phyloP scores from a whole-genome alignment of 2,888 invertebrate genomes.

The Conomelus anceps region DNA sequence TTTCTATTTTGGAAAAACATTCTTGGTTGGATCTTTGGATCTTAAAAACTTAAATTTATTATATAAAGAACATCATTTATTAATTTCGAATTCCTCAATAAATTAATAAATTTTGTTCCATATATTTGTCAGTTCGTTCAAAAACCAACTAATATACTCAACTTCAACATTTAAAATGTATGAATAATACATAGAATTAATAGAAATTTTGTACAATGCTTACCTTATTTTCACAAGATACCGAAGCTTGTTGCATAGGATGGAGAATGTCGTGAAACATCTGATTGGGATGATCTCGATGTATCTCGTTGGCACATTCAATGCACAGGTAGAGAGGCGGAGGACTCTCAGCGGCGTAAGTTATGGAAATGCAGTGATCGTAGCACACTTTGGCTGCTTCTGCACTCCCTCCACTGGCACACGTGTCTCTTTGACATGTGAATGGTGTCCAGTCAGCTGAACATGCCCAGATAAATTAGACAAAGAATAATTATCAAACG shows the following conservation, averaged over 20 bases:
- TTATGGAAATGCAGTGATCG: slow-evolving; percentile 85
- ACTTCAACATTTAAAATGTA: neutral
- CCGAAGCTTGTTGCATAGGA: slow-evolving; percentile 90
- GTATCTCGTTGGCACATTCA: slow-evolving; percentile 90
- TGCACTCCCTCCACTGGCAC: slow-evolving; percentile 77
- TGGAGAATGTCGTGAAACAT: slow-evolving; percentile 81
- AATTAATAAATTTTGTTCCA: too few relatives aligned
- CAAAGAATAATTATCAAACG: too few relatives aligned
- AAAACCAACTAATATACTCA: too few relatives aligned
- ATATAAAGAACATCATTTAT: too few relatives aligned
- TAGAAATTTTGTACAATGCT: slow-evolving; percentile 16
- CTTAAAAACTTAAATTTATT: too few relatives aligned
- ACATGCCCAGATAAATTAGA: too few relatives aligned
- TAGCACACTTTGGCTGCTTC: slow-evolving; percentile 91
- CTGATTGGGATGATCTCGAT: slow-evolving; percentile 77
- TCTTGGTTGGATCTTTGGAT: too few relatives aligned
- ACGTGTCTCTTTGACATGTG: slow-evolving; percentile 85
- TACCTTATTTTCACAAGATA: slow-evolving; percentile 93
- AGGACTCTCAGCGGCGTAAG: slow-evolving; percentile 76
- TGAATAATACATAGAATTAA: neutral
- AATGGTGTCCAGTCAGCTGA: slow-evolving; percentile 66
- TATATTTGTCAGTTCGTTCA: too few relatives aligned
- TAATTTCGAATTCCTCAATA: too few relatives aligned
- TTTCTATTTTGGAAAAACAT: too few relatives aligned
- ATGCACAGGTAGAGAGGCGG: slow-evolving; percentile 94